These are phyloP conservation scores for Tachyglossus aculeatus DNA, from an alignment of 2,797 vertebrate genomes.

Conservation along the genomic window DNA sequence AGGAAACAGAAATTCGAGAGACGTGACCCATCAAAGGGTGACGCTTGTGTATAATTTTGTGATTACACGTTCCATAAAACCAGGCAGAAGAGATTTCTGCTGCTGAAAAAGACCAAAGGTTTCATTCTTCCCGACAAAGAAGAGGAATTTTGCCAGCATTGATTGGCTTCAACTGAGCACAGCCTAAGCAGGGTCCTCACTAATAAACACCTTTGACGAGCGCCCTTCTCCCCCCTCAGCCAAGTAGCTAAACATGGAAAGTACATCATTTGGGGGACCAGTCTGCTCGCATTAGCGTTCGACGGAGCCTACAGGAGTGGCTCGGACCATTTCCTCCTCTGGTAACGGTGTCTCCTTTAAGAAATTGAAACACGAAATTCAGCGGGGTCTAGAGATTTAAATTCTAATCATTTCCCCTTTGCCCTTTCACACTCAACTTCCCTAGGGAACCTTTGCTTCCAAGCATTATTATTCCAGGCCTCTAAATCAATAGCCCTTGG, in stretches of 20 bases:
- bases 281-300: constrained; percentile 19
- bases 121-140: background rate
- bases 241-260: background rate
- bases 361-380: constrained; percentile 59
- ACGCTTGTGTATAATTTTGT: constrained; percentile 4
- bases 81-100: background rate
- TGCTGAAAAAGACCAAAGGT: constrained; percentile 18
- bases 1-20: constrained; percentile 21
- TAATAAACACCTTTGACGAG: background rate
- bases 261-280: constrained; percentile 4
- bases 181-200: background rate
- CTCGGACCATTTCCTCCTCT: constrained; percentile 42
- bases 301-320: constrained; percentile 33
- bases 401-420: constrained; percentile 65
- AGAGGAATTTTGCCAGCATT: background rate
- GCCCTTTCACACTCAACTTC: constrained; percentile 55
- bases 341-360: constrained; percentile 1
- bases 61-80: constrained; percentile 12
- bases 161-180: background rate
- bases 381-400: constrained; percentile 63
- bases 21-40: constrained; percentile 12
- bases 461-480: constrained; percentile 47
- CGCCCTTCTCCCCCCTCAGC: background rate
- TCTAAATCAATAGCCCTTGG: constrained; percentile 62
- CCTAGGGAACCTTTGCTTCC: constrained; percentile 61